Conservation (phyloP, 2,888 invertebrate species). For the Mantis religiosa region DNA sequence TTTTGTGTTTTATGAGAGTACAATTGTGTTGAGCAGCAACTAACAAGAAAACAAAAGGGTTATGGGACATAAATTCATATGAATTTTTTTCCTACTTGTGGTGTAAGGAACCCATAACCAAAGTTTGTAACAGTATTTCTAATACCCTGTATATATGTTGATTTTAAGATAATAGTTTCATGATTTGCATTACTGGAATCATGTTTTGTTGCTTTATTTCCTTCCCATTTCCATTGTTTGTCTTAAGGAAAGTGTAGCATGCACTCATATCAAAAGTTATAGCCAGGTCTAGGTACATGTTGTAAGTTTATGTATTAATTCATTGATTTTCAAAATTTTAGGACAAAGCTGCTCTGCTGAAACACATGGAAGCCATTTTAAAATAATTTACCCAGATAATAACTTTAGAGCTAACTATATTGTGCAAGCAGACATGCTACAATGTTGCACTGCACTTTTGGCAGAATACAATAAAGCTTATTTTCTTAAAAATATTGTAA, state of each 20-base stretch:
- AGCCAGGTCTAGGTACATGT: neutral
- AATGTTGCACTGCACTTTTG: neutral
- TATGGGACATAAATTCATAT: too few species aligned
- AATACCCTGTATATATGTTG: too few species aligned
- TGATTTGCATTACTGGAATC: too few species aligned
- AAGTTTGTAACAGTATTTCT: too few species aligned
- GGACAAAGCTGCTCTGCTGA: neutral
- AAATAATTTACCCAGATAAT: neutral
- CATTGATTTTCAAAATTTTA: neutral
- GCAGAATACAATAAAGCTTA: neutral
- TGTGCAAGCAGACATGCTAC: neutral
- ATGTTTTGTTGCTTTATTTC: rapidly evolving
- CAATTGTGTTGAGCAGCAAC: too few species aligned
- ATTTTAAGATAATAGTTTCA: too few species aligned
- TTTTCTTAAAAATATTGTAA: neutral
- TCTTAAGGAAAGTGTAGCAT: too few species aligned
- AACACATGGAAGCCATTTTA: neutral
- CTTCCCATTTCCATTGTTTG: too few species aligned
- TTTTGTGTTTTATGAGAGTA: too few species aligned
- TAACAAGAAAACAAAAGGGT: too few species aligned
- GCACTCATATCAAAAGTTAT: neutral
- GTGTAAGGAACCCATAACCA: too few species aligned
- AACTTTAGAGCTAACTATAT: neutral
- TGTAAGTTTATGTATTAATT: neutral
- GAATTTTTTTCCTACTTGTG: too few species aligned